Conservation (phyloP, 2,113 vertebrate genomes). For the Hippopotamus amphibius region DNA sequence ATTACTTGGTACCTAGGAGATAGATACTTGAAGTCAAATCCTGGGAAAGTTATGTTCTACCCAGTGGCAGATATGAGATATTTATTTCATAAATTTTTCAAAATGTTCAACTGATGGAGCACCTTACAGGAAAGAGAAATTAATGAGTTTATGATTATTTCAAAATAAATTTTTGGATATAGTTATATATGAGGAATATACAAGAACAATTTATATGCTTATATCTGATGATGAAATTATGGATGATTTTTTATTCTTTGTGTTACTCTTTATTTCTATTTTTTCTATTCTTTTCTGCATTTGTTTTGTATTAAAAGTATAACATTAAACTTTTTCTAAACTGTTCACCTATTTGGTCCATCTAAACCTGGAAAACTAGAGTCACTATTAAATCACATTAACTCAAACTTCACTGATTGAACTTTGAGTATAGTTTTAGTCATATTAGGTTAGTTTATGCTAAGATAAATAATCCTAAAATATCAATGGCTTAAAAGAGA, state of each 20-base stretch:
- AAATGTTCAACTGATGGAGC: conserved; percentile 15
- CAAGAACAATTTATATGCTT: neutral
- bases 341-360: neutral
- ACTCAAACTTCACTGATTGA: neutral
- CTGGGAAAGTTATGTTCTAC: neutral
- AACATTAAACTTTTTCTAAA: neutral
- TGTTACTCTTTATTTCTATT: neutral
- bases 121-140: conserved; percentile 57
- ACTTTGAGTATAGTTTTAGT: neutral
- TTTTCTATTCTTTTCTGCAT: neutral
- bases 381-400: neutral
- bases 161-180: conserved; percentile 14
- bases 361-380: neutral
- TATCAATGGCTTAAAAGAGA: neutral
- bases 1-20: neutral
- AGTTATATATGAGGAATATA: neutral
- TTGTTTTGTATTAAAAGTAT: neutral
- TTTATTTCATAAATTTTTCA: conserved; percentile 22
- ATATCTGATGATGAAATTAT: neutral
- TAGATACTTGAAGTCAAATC: neutral
- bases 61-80: neutral
- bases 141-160: conserved; percentile 54
- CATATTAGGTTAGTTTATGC: neutral
- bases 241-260: neutral
- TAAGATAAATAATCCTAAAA: neutral